Conservation (phyloP, 1,140 invertebrate species). For the Drosophila biarmipes region DNA sequence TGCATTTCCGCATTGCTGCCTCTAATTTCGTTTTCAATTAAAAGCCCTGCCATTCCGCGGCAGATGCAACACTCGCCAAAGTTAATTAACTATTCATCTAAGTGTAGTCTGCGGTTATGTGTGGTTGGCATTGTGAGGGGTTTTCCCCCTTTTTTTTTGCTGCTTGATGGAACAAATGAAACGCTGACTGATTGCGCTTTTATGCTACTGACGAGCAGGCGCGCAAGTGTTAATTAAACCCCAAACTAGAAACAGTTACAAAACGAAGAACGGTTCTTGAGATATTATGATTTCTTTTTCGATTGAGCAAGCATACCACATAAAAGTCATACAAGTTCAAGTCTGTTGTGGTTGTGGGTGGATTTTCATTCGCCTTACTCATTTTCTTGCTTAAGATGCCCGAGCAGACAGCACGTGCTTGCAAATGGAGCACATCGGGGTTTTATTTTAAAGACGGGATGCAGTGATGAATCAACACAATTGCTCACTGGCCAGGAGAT, state of each 20-base stretch:
- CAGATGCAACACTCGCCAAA: slow-evolving; percentile 61
- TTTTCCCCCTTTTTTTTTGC: not conserved
- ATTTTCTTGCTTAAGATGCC: slow-evolving; percentile 47
- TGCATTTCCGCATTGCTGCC: slow-evolving; percentile 66
- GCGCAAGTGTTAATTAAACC: slow-evolving; percentile 56
- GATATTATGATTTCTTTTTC: slow-evolving; percentile 12
- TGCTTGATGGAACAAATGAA: slow-evolving; percentile 40
- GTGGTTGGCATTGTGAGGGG: not conserved
- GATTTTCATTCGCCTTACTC: slow-evolving; percentile 29
- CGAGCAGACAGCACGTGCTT: slow-evolving; percentile 41
- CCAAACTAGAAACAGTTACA: slow-evolving; percentile 76
- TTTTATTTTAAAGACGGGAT: slow-evolving; percentile 43
- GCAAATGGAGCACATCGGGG: slow-evolving; percentile 66
- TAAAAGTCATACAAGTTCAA: slow-evolving; percentile 75
- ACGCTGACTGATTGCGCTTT: slow-evolving; percentile 62
- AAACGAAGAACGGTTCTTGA: slow-evolving; percentile 60
- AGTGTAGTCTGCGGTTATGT: slow-evolving; percentile 46
- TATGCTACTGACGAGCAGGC: slow-evolving; percentile 25
- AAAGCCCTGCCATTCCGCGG: slow-evolving; percentile 44
- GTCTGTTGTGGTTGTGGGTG: slow-evolving; percentile 57
- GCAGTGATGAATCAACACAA: slow-evolving; percentile 66
- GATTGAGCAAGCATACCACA: slow-evolving; percentile 9
- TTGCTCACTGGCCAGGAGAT: slow-evolving; percentile 26
- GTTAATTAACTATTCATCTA: slow-evolving; percentile 74
- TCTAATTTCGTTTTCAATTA: slow-evolving; percentile 75